A percentile compares a stretch with the other conserved stretches of the same genome.
Conservation (phyloP, 2,888 invertebrate species). For the Euplexia lucipara region DNA sequence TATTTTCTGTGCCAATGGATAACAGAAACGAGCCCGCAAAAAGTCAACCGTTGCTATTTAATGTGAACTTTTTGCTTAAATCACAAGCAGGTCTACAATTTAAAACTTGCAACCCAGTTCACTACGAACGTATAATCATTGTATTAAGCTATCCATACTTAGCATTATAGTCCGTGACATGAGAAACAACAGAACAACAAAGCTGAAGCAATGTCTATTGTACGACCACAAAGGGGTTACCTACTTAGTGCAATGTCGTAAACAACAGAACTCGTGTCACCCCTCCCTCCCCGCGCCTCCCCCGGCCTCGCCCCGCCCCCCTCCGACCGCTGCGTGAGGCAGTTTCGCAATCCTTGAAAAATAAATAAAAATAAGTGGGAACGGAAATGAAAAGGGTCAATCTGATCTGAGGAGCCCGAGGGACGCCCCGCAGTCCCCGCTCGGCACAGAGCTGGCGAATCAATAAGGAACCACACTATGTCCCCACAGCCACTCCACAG, state of each 20-base stretch:
- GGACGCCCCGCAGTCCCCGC: constrained; percentile 57
- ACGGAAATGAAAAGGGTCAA: constrained; percentile 79
- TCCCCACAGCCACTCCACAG: constrained; percentile 19
- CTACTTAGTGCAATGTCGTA: constrained; percentile 62
- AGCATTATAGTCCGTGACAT: constrained; percentile 51
- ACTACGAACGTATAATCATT: constrained; percentile 10
- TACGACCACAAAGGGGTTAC: constrained; percentile 64
- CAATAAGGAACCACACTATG: constrained; percentile 32
- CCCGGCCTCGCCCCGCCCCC: constrained; percentile 17
- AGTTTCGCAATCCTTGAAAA: constrained; percentile 71
- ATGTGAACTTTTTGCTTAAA: background rate
- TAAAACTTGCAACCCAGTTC: constrained; percentile 5
- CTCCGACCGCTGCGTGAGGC: constrained; percentile 25
- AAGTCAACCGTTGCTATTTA: background rate
- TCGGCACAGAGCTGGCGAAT: constrained; percentile 28
- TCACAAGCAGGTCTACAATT: constrained; percentile 9
- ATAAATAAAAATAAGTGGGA: constrained; percentile 75
- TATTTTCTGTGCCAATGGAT: background rate
- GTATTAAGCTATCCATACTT: constrained; percentile 11
- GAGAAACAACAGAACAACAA: constrained; percentile 62
- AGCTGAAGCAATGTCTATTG: constrained; percentile 62
- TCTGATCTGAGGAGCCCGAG: constrained; percentile 66
- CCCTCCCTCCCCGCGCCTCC: constrained; percentile 27
- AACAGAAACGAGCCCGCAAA: background rate
- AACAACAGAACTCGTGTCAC: constrained; percentile 44